Conservation (phyloP, 1,140 invertebrate species). For the Drosophila aff. region DNA sequence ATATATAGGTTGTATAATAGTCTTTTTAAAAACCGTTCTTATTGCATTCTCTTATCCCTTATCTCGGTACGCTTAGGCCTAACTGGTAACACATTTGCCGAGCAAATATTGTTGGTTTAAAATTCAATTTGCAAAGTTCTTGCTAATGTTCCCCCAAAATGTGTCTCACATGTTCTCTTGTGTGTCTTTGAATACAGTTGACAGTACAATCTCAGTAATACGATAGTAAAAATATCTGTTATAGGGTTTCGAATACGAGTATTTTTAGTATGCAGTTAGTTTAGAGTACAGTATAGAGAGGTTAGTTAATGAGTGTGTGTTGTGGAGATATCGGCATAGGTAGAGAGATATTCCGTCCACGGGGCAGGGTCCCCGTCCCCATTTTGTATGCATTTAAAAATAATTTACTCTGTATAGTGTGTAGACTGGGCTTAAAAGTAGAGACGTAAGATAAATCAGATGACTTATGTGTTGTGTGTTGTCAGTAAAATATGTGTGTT, state of each 20-base stretch:
- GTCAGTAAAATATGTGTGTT: constrained; percentile 63
- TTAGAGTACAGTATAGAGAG: constrained; percentile 53
- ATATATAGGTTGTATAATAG: constrained; percentile 72
- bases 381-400: constrained; percentile 64
- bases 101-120: constrained; percentile 76
- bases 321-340: constrained; percentile 56
- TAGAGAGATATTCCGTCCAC: constrained; percentile 56
- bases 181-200: constrained; percentile 47
- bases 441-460: constrained; percentile 48
- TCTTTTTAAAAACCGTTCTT: constrained; percentile 81
- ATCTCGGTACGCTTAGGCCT: constrained; percentile 34
- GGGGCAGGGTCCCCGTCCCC: constrained; percentile 11
- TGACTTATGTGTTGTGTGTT: constrained; percentile 23
- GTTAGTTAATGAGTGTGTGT: constrained; percentile 54
- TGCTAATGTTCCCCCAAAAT: constrained; percentile 82
- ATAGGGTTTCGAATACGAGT: constrained; percentile 46
- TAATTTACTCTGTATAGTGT: constrained; percentile 47
- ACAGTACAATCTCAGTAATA: constrained; percentile 48
- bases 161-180: constrained; percentile 79
- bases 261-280: constrained; percentile 51
- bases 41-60: constrained; percentile 59
- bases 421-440: constrained; percentile 57
- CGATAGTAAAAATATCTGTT: constrained; percentile 68
- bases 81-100: constrained; percentile 71
- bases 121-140: constrained; percentile 78